These are phyloP conservation scores for Halocynthia roretzi DNA, from an alignment of 23 tunicate species.

Conservation along the genomic window DNA sequence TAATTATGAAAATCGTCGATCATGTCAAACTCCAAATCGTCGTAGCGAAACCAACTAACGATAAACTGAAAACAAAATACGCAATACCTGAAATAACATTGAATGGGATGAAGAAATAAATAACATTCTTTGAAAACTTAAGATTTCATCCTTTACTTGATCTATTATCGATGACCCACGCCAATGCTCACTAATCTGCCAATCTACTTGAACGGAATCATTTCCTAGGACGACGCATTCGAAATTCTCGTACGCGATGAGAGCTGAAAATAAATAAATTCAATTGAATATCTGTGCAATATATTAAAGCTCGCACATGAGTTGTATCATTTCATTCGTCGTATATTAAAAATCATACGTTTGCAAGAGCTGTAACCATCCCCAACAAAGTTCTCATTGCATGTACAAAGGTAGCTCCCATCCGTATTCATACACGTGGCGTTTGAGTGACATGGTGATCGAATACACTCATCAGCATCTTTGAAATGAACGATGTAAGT, in stretches of 20 bases:
- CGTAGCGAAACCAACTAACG: conserved; percentile 29
- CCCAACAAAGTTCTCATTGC: conserved; percentile 52
- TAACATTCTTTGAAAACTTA: background rate
- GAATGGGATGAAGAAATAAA: background rate
- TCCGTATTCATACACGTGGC: conserved; percentile 51
- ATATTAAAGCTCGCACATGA: too few species aligned
- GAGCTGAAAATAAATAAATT: conserved; percentile 28
- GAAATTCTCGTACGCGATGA: conserved; percentile 33
- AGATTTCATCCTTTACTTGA: conserved; percentile 3
- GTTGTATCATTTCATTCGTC: background rate
- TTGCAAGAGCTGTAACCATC: conserved; percentile 28
- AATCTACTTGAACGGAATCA: conserved; percentile 23
- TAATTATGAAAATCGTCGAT: conserved; percentile 20
- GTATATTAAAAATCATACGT: conserved; percentile 26
- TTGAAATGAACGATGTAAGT: background rate
- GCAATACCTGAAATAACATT: background rate
- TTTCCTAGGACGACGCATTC: conserved; percentile 25
- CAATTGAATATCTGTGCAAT: background rate
- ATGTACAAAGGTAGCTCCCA: conserved; percentile 50
- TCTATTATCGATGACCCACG: conserved; percentile 3
- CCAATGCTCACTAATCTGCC: conserved; percentile 26
- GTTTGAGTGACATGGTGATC: conserved; percentile 46
- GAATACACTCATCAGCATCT: conserved; percentile 71
- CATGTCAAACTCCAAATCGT: background rate
- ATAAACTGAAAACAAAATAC: conserved; percentile 32